These are phyloP conservation scores for Isichthys henryi DNA, from an alignment of 2,113 vertebrate genomes.

Conservation along the genomic window DNA sequence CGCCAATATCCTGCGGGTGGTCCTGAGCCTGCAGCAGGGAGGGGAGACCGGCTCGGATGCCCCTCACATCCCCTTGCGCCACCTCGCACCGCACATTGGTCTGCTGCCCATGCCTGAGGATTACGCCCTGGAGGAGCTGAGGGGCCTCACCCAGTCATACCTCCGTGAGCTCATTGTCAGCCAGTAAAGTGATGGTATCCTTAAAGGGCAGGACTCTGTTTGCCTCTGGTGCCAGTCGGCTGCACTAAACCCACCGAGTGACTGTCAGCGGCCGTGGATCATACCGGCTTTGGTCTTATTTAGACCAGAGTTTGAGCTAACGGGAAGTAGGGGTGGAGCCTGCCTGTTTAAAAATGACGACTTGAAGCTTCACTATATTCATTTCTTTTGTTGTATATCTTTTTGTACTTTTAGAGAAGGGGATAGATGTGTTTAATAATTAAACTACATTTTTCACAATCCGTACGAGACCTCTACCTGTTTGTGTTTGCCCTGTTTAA, in stretches of 20 bases:
- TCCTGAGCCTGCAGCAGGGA: slow-evolving; percentile 78
- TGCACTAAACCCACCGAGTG: neutral
- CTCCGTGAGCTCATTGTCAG: slow-evolving; percentile 71
- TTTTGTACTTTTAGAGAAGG: slow-evolving; percentile 26
- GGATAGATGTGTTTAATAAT: slow-evolving; percentile 31
- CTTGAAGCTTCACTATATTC: slow-evolving; percentile 13
- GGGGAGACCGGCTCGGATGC: slow-evolving; percentile 47
- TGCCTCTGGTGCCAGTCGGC: neutral
- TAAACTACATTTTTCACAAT: slow-evolving; percentile 29
- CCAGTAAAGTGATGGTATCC: slow-evolving; percentile 47
- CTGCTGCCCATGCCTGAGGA: slow-evolving; percentile 92
- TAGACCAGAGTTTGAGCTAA: neutral
- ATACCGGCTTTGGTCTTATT: slow-evolving; percentile 15
- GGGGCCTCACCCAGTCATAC: slow-evolving; percentile 83
- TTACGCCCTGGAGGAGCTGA: slow-evolving; percentile 88
- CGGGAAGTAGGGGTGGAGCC: slow-evolving; percentile 24
- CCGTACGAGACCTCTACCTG: slow-evolving; percentile 5
- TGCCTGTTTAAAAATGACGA: slow-evolving; percentile 18
- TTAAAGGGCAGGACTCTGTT: neutral
- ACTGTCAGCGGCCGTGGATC: neutral
- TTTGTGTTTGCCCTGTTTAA: slow-evolving; percentile 23
- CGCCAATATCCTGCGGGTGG: slow-evolving; percentile 81
- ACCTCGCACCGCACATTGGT: slow-evolving; percentile 76
- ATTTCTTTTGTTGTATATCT: slow-evolving; percentile 10
- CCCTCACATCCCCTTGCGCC: slow-evolving; percentile 62